phyloP scores from a whole-genome alignment of 1,140 invertebrate species.

The Theocolax elegans region DNA sequence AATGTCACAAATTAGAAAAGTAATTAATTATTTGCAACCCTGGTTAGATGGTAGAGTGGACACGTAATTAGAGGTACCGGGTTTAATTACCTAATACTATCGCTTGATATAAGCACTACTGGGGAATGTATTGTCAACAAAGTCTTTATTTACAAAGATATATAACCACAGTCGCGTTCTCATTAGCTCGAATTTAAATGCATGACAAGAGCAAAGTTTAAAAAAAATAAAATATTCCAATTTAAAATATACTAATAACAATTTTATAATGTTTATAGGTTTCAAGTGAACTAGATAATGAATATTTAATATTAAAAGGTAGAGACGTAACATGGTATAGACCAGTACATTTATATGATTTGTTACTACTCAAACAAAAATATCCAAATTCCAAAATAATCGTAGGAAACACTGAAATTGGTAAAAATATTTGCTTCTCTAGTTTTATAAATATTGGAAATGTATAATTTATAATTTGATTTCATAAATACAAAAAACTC shows the following conservation, averaged over 20 bases:
- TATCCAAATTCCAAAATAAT: slow-evolving; percentile 85
- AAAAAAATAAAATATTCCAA: background rate
- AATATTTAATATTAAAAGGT: slow-evolving; percentile 76
- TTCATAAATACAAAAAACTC: background rate
- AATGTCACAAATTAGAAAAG: too few species aligned
- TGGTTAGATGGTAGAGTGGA: too few species aligned
- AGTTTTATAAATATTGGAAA: background rate
- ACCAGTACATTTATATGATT: slow-evolving; percentile 75
- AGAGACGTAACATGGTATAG: slow-evolving; percentile 83
- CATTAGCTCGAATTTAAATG: background rate
- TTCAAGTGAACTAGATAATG: slow-evolving; percentile 70
- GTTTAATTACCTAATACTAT: too few species aligned
- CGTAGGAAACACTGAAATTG: slow-evolving; percentile 94
- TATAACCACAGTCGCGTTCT: background rate
- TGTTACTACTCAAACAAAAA: slow-evolving; percentile 79
- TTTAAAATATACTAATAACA: background rate
- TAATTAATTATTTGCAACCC: too few species aligned
- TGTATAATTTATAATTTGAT: background rate
- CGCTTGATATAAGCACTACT: too few species aligned
- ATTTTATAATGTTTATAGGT: too few species aligned
- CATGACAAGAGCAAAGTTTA: too few species aligned
- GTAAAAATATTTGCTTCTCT: slow-evolving; percentile 56
- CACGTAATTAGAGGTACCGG: too few species aligned
- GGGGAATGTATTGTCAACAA: background rate
- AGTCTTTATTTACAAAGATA: background rate